phyloP scores from a whole-genome alignment of 2,797 vertebrate species.

The Poecilia velifera region DNA sequence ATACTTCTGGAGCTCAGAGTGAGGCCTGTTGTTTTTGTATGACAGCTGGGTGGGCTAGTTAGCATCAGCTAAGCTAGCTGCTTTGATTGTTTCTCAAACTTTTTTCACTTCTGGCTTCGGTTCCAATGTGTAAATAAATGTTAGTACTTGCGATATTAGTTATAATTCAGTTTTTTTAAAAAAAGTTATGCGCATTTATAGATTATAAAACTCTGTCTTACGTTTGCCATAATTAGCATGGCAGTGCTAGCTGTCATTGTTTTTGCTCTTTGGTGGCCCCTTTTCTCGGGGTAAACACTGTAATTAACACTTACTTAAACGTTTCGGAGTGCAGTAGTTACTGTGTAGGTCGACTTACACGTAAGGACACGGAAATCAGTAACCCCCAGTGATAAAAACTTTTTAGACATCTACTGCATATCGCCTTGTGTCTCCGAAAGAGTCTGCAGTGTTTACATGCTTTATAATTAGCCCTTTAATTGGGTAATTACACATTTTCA shows the following conservation, averaged over 20 bases:
- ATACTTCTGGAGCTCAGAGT: constrained; percentile 38
- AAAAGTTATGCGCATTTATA: background rate
- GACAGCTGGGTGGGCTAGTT: constrained; percentile 71
- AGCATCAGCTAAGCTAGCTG: constrained; percentile 26
- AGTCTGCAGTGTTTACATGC: constrained; percentile 51
- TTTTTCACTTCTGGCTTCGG: background rate
- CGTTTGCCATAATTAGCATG: constrained; percentile 51
- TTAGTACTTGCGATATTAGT: rapidly evolving
- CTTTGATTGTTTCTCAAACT: background rate
- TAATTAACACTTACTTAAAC: background rate
- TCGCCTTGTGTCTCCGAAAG: background rate
- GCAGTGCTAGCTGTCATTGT: constrained; percentile 45
- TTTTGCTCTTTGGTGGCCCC: constrained; percentile 30
- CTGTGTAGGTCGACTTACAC: too few species aligned
- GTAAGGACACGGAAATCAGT: rapidly evolving
- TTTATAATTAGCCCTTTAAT: constrained; percentile 31
- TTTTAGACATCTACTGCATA: background rate
- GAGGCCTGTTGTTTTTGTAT: constrained; percentile 62
- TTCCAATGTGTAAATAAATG: background rate
- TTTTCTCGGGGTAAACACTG: constrained; percentile 40
- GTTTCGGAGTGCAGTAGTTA: background rate
- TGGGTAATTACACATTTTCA: constrained; percentile 13
- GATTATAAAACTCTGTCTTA: background rate
- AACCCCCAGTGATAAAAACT: background rate
- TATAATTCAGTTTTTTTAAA: background rate